phyloP scores from a whole-genome alignment of 2,113 vertebrate genomes.

The Turdus rufiventris region DNA sequence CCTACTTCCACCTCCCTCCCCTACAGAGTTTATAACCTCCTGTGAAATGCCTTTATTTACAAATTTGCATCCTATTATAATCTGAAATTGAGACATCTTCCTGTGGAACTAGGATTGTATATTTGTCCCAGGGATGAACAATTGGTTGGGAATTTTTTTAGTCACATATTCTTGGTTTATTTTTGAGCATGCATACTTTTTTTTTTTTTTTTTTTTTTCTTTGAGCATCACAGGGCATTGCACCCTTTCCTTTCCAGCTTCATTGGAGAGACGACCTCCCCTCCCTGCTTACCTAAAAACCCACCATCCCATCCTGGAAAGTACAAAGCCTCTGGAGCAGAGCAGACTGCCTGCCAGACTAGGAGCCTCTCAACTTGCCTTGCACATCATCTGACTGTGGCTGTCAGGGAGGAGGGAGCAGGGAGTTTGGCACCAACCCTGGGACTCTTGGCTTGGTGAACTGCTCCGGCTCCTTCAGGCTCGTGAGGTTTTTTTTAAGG shows the following conservation, averaged over 20 bases:
- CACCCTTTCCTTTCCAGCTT: not conserved
- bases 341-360: conserved; percentile 83
- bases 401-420: not conserved
- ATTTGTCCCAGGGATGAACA: conserved; percentile 40
- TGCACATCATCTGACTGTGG: conserved; percentile 75
- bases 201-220: not conserved
- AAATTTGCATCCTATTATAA: conserved; percentile 46
- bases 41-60: conserved; percentile 45
- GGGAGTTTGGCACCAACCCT: conserved; percentile 25
- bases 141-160: not conserved
- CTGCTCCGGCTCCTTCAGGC: not conserved
- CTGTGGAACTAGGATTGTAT: conserved; percentile 25
- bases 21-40: conserved; percentile 3
- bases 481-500: not conserved
- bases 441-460: conserved; percentile 36
- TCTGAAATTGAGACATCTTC: conserved; percentile 26
- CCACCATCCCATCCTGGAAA: not conserved
- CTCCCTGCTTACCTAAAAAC: not conserved
- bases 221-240: not conserved
- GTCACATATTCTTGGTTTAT: not conserved
- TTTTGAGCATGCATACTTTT: not conserved
- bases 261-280: not conserved
- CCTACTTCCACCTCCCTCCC: not conserved
- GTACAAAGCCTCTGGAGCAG: conserved; percentile 79
- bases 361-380: conserved; percentile 73